Percentiles rank a stretch among this genome's conserved stretches.
These are phyloP conservation scores for Marcusenius ussheri DNA, from an alignment of 2,113 vertebrate genomes.

Conservation along the genomic window DNA sequence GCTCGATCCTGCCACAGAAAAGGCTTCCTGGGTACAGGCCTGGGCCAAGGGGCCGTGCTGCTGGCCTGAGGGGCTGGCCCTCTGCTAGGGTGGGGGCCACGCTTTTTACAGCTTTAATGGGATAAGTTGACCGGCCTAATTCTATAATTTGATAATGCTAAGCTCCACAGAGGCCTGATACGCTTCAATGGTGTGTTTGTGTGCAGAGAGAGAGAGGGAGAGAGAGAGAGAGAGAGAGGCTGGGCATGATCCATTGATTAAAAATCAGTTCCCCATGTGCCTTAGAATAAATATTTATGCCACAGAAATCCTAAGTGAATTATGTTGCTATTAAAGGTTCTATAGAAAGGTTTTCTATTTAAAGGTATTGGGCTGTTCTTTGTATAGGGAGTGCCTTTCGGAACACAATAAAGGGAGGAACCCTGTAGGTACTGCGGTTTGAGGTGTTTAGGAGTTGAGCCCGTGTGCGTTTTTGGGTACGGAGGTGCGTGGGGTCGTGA, in stretches of 20 bases:
- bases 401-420: background rate
- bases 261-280: constrained; percentile 40
- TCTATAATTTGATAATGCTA: constrained; percentile 55
- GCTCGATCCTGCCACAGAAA: constrained; percentile 52
- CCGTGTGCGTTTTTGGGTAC: background rate
- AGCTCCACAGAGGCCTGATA: constrained; percentile 46
- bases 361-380: background rate
- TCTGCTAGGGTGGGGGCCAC: constrained; percentile 31
- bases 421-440: background rate
- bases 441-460: background rate
- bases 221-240: background rate
- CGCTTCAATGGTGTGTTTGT: constrained; percentile 38
- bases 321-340: background rate
- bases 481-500: background rate
- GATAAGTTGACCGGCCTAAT: constrained; percentile 50
- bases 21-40: constrained; percentile 19
- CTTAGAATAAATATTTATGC: constrained; percentile 27
- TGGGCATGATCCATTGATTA: constrained; percentile 44
- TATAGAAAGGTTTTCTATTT: background rate
- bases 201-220: constrained; percentile 37
- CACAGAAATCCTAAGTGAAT: constrained; percentile 17
- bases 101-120: constrained; percentile 52
- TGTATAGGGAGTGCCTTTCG: background rate
- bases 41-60: constrained; percentile 22
- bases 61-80: background rate